phyloP scores from a whole-genome alignment of 1,140 invertebrate genomes.

The Plectus sambesii region DNA sequence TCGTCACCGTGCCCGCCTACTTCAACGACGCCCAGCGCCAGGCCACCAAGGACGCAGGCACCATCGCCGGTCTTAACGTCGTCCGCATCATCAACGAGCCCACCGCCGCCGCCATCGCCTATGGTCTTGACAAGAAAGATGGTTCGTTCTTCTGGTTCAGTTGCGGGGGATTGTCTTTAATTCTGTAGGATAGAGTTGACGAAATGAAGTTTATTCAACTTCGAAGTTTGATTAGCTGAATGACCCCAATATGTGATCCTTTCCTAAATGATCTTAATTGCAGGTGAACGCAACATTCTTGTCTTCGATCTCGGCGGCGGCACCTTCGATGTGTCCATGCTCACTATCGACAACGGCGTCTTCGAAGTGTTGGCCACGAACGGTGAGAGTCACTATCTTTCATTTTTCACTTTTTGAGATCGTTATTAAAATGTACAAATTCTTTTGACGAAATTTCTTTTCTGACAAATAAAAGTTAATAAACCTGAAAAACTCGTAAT shows the following conservation, averaged over 20 bases:
- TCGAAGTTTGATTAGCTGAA: too few relatives aligned
- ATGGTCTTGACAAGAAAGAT: conserved; percentile 97
- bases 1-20: conserved; percentile 50
- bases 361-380: conserved; percentile 84
- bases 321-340: conserved; percentile 95
- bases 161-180: too few relatives aligned
- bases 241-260: too few relatives aligned
- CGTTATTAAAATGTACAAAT: too few relatives aligned
- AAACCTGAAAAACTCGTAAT: too few relatives aligned
- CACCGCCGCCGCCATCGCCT: conserved; percentile 98
- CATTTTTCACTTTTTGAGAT: too few relatives aligned
- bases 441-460: too few relatives aligned
- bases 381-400: conserved; percentile 93
- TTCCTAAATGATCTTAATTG: conserved; percentile 13
- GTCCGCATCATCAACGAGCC: conserved; percentile 99
- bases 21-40: conserved; percentile 49
- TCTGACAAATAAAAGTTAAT: too few relatives aligned
- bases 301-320: conserved; percentile 99
- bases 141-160: conserved; percentile 29
- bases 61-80: conserved; percentile 76
- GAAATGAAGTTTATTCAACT: neutral
- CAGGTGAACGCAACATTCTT: conserved; percentile 90
- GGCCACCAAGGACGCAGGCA: conserved; percentile 61
- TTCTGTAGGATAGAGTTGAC: too few relatives aligned
- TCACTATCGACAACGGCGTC: conserved; percentile 97